Evolutionary conservation across 2,888 invertebrate genomes (phyloP).

Genomic region (Digitonthophagus gazella): DNA sequence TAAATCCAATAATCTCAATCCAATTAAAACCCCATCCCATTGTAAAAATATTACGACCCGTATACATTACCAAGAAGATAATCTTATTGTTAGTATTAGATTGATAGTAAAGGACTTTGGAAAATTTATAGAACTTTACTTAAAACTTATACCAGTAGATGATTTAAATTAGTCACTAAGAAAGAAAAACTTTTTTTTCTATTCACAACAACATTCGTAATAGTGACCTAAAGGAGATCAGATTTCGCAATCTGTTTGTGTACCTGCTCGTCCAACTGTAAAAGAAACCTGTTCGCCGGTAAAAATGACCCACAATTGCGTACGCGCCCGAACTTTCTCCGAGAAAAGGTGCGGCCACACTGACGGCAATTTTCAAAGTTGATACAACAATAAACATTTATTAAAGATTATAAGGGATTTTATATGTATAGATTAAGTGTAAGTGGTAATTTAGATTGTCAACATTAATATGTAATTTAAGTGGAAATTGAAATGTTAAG

Average conservation of each 20-base stretch:
- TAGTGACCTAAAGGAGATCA: not conserved
- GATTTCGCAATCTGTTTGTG: not conserved
- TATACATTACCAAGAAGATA: no score
- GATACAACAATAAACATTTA: not conserved
- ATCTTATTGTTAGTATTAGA: no score
- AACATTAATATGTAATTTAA: no score
- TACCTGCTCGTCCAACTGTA: not conserved
- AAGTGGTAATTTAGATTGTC: not conserved
- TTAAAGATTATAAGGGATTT: not conserved
- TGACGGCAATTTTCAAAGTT: not conserved
- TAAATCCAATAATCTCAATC: no score
- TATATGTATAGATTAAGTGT: not conserved
- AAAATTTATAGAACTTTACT: no score
- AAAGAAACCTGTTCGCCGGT: slow-evolving; percentile 23
- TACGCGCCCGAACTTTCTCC: slow-evolving; percentile 35
- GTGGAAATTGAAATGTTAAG: not conserved
- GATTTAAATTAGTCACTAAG: no score
- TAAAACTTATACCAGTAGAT: no score
- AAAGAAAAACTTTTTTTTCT: no score
- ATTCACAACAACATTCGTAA: not conserved
- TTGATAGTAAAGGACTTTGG: no score
- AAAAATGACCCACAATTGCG: slow-evolving; percentile 39
- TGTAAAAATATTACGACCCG: no score
- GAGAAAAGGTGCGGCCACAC: slow-evolving; percentile 3
- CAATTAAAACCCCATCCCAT: no score